Conservation (phyloP, 2,797 vertebrate genomes). For the Sebastiscus tertius region DNA sequence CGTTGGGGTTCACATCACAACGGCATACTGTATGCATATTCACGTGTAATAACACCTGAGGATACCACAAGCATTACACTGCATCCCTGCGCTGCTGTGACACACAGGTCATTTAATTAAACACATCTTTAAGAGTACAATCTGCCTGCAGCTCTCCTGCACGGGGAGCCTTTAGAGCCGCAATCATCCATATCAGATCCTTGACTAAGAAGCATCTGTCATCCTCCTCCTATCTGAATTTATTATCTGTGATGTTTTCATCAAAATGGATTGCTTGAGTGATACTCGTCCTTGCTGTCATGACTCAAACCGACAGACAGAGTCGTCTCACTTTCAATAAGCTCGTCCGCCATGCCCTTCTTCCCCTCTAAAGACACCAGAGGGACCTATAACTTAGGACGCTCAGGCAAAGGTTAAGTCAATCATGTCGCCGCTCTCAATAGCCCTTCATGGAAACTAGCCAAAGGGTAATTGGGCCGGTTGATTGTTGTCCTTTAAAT, state of each 20-base stretch:
- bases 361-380: slow-evolving; percentile 40
- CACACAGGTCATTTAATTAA: slow-evolving; percentile 51
- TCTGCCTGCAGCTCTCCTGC: slow-evolving; percentile 19
- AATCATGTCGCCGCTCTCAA: slow-evolving; percentile 56
- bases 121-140: slow-evolving; percentile 38
- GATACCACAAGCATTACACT: neutral
- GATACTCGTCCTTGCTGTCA: slow-evolving; percentile 52
- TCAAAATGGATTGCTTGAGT: slow-evolving; percentile 46
- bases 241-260: slow-evolving; percentile 55
- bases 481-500: slow-evolving; percentile 49
- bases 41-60: slow-evolving; percentile 11
- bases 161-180: neutral
- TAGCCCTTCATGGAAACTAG: slow-evolving; percentile 45
- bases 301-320: slow-evolving; percentile 48
- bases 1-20: neutral
- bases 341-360: slow-evolving; percentile 16
- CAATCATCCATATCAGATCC: slow-evolving; percentile 17
- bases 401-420: slow-evolving; percentile 72
- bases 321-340: slow-evolving; percentile 35
- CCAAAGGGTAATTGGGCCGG: slow-evolving; percentile 52
- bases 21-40: neutral
- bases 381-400: slow-evolving; percentile 36
- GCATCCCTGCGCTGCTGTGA: neutral
- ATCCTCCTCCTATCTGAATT: slow-evolving; percentile 18
- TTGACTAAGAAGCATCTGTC: slow-evolving; percentile 28